These are phyloP conservation scores for Lasioglossum morio DNA, from an alignment of 2,888 invertebrate species.

Conservation along the genomic window DNA sequence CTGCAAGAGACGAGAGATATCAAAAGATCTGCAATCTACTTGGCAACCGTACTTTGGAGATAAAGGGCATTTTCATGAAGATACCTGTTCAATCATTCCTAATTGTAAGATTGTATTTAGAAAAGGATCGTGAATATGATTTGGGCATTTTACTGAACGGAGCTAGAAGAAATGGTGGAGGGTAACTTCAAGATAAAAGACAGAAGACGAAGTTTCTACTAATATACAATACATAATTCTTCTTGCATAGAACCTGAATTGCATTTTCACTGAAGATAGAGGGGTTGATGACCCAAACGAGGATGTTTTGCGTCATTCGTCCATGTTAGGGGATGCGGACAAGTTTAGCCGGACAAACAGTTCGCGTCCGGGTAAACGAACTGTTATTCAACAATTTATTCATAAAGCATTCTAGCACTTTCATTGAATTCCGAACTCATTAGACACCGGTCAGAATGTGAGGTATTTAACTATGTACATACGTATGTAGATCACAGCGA, in stretches of 20 bases:
- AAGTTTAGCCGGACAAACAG: neutral
- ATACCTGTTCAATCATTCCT: neutral
- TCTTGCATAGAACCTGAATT: neutral
- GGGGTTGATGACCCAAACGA: neutral
- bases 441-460: neutral
- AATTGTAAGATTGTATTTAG: neutral
- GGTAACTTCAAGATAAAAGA: neutral
- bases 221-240: neutral
- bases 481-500: neutral
- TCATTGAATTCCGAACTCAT: neutral
- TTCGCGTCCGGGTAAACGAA: neutral
- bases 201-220: neutral
- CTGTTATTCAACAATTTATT: conserved; percentile 4
- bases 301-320: neutral
- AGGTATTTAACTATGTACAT: neutral
- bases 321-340: neutral
- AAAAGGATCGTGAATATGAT: neutral
- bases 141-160: no score
- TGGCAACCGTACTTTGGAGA: neutral
- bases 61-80: neutral
- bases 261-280: neutral
- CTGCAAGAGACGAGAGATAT: neutral
- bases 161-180: neutral
- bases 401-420: neutral
- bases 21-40: neutral